Evolutionary conservation across 2,888 invertebrate species (phyloP).

Genomic region (Ectemnius cavifrons): DNA sequence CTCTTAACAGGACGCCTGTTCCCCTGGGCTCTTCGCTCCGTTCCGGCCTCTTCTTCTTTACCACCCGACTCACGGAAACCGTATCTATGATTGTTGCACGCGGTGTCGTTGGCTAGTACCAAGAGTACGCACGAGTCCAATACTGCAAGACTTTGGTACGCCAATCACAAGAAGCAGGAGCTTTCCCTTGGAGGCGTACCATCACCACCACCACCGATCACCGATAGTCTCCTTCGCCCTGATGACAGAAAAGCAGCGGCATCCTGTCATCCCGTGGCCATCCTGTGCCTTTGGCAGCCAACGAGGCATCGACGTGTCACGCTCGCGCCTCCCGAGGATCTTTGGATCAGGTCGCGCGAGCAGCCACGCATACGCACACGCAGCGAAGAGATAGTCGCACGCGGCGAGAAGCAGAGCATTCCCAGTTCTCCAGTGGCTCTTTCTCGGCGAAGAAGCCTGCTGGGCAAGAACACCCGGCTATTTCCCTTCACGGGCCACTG

Average conservation of each 20-base stretch:
- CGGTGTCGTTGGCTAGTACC: constrained; percentile 10
- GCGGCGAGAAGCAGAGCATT: constrained; percentile 1
- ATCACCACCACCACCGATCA: constrained; percentile 17
- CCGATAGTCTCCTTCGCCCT: constrained; percentile 23
- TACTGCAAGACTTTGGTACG: constrained; percentile 33
- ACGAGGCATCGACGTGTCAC: neutral
- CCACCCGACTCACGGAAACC: neutral
- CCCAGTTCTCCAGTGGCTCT: neutral
- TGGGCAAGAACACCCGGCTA: neutral
- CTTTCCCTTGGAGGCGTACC: constrained; percentile 11
- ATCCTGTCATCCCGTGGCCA: constrained; percentile 22
- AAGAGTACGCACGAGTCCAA: constrained; percentile 26
- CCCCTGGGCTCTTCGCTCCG: neutral
- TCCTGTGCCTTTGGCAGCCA: neutral
- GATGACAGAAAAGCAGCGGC: constrained; percentile 11
- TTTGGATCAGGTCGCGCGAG: constrained; percentile 29
- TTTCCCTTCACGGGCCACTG: constrained; percentile 52
- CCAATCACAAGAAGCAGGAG: neutral
- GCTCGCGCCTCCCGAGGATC: constrained; percentile 8
- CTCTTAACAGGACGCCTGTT: too few species aligned
- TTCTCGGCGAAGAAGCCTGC: constrained; percentile 4
- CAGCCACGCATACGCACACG: neutral
- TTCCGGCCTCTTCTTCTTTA: neutral
- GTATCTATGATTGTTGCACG: constrained; percentile 9
- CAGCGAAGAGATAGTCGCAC: neutral